Evolutionary conservation across 2,888 invertebrate species (phyloP), one percentile per base, ranked within the genome.

Genomic region (Venusia cambrica): DNA sequence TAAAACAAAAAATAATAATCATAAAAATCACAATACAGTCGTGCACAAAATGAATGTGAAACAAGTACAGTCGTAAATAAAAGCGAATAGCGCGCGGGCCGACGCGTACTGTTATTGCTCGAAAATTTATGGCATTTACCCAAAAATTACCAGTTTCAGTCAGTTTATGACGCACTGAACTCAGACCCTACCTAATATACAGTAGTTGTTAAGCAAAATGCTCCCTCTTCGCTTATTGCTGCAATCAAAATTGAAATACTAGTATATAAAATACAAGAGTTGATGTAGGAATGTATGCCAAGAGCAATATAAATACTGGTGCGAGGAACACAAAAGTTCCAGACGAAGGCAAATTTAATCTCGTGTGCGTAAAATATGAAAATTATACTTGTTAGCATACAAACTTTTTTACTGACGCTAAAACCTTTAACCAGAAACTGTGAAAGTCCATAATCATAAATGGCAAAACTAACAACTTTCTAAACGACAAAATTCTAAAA

Each of bases 21-120:
- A 72, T 65, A 71, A 75, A 77, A 78, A 76, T 73, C 70, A 72
- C 72, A 75, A 73, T 77, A 77, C 76, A 76, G 72, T 72, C 78
- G 71, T 61, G 67, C 67, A 70, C 73, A 74, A 74, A 81, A 80
- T 76, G 80, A 72, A 76, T 76, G 73, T 79, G 79, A 81, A 78
- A 77, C 79, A 76, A 84, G 84, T 83, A 76, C 71, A 73, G 76
- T 78, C 81, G 73, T 85, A 84, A 84, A 85, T 81, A 84, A 81
- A 80, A 77, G 63, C 60, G 74, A 79, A 81, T 77, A 81, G 80
- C 81, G 69, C 74, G 66, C 68, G 61, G 65, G 62, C 70, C 73
- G 73, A 77, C 73, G 70, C 70, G 61, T 66, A 73, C 73, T 73
- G 75, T 76, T 78, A 76, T 78, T 79, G 72, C 66, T 66, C 63